These are phyloP conservation scores for Melangyna quadrimaculata DNA, from an alignment of 2,888 invertebrate species.

Conservation along the genomic window DNA sequence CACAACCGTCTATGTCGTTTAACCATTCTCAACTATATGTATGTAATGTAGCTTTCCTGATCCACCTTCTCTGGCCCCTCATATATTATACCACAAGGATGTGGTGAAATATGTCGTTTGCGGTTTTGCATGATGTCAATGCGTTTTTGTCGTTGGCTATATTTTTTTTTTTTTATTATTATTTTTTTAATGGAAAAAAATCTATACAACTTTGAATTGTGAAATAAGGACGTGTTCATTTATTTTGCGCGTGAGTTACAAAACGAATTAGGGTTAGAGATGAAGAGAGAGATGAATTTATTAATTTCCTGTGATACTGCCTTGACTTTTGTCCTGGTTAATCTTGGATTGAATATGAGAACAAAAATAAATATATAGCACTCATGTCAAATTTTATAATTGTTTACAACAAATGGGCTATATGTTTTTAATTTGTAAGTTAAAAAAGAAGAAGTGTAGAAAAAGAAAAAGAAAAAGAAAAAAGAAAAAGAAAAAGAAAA, in stretches of 20 bases:
- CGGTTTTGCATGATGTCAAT: slow-evolving; percentile 68
- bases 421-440: no score
- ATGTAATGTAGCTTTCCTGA: slow-evolving; percentile 9
- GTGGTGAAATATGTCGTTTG: slow-evolving; percentile 60
- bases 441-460: no score
- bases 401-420: background rate
- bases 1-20: slow-evolving; percentile 66
- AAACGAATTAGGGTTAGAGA: background rate
- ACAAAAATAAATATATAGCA: background rate
- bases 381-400: background rate
- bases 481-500: no score
- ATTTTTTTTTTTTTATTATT: background rate
- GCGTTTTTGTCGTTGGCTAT: slow-evolving; percentile 52
- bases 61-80: background rate
- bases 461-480: no score
- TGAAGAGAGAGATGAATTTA: slow-evolving; percentile 55
- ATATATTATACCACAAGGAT: slow-evolving; percentile 13
- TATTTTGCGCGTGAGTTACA: slow-evolving; percentile 22
- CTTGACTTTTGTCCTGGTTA: slow-evolving; percentile 62
- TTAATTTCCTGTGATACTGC: slow-evolving; percentile 65
- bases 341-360: slow-evolving; percentile 7
- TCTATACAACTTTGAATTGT: background rate
- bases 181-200: slow-evolving; percentile 32
- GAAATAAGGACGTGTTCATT: slow-evolving; percentile 65
- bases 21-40: slow-evolving; percentile 35